Conservation (phyloP, 2,797 vertebrate genomes). For the Xiphorhynchus erythropygius region DNA sequence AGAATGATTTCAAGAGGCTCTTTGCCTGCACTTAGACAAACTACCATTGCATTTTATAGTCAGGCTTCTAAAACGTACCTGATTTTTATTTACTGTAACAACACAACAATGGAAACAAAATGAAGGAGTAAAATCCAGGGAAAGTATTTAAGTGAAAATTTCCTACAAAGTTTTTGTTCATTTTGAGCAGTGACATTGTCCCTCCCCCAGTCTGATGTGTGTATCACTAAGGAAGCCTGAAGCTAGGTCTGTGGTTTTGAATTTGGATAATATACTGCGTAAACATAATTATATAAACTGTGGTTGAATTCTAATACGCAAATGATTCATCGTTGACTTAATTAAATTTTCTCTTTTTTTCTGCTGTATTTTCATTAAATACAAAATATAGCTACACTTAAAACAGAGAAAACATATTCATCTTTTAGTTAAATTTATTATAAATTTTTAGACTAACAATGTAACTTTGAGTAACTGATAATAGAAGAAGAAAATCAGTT, state of each 20-base stretch:
- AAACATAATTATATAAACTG: background rate
- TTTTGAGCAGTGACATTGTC: background rate
- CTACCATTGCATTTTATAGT: background rate
- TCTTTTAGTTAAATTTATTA: background rate
- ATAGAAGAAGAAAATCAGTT: background rate
- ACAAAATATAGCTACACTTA: background rate
- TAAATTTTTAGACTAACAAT: background rate
- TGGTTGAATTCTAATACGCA: background rate
- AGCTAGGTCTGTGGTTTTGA: background rate
- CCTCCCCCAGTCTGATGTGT: background rate
- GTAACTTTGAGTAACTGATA: background rate
- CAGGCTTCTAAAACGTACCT: background rate
- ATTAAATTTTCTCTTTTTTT: background rate
- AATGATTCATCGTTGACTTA: background rate
- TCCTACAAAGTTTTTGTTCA: background rate
- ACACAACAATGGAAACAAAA: background rate
- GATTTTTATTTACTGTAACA: background rate
- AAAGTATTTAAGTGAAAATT: background rate
- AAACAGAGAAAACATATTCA: background rate
- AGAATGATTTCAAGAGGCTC: background rate
- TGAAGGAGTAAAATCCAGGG: background rate
- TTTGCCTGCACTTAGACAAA: background rate
- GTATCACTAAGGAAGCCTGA: background rate
- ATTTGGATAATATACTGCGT: background rate
- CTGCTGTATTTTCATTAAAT: background rate